Evolutionary conservation across 2,113 vertebrate species (phyloP), one percentile per base, ranked within the genome.

Genomic region (Sterrhoptilus dennistouni): DNA sequence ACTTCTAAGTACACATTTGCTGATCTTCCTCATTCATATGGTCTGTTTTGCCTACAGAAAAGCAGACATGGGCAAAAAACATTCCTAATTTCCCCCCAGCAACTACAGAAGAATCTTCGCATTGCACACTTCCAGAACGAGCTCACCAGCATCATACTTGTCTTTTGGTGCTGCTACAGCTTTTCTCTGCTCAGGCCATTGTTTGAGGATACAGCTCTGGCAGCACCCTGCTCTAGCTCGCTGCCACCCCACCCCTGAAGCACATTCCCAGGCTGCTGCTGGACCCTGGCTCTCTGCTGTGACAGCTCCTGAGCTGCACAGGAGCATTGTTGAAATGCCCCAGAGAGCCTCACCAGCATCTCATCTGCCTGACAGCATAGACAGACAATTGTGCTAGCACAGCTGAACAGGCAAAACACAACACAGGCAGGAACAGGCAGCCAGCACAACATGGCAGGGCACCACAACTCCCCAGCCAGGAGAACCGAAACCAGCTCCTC

Each of bases 331-430:
- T 17, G 63, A 52, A 83, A n/a, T 0, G 21, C 61, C 22, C 42
- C 0, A 0, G 13, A 16, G 69, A 49, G 20, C 18, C 27, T 66
- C 8, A 15, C 28, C 47, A 19, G 33, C 52, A n/a, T 44, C 90
- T 91, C 70, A 50, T 75, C 74, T 28, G 17, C 52, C 72, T 79
- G 92, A 60, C 77, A 52, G 95, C 93, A 79, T 74, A 71, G 87
- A 78, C 38, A 6, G 52, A 82, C 82, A 79, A 94, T 95, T 95
- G 95, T 90, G 72, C 90, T 35, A 25, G 92, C 77, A 45, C 94
- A 93, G 95, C 87, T 94, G 77, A 97, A 35, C 68, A 44, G 80
- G 14, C 87, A 45, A 14, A 94, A 69, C 9, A 89, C 19, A 89
- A 61, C 54, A n/a, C 68, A 47, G 59, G 87, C 80, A 81, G 76